Evolutionary conservation across 2,888 invertebrate species (phyloP).

Genomic region (Lissonota sp.): DNA sequence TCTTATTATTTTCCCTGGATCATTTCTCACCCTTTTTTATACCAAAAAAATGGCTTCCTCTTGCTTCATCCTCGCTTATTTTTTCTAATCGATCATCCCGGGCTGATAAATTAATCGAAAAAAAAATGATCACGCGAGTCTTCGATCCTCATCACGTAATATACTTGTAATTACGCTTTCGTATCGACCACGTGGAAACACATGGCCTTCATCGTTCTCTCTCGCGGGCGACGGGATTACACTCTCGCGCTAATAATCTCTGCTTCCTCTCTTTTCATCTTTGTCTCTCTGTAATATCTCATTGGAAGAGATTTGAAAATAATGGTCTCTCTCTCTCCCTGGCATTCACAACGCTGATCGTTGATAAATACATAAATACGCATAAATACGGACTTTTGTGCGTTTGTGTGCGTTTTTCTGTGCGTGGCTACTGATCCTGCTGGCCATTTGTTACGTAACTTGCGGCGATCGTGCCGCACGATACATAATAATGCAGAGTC

Average conservation of each 20-base stretch:
- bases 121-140: conserved; percentile 19
- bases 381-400: neutral
- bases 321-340: conserved; percentile 28
- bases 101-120: neutral
- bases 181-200: conserved; percentile 23
- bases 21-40: no score
- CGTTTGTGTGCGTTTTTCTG: neutral
- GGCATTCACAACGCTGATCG: conserved; percentile 55
- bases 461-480: conserved; percentile 69
- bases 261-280: conserved; percentile 50
- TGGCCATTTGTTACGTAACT: conserved; percentile 66
- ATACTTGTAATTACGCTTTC: conserved; percentile 35
- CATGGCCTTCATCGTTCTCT: conserved; percentile 31
- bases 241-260: conserved; percentile 45
- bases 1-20: no score
- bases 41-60: no score
- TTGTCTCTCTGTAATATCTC: conserved; percentile 30
- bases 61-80: no score
- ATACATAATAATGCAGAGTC: conserved; percentile 69
- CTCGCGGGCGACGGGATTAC: conserved; percentile 20
- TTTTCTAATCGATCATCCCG: no score
- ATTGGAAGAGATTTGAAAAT: conserved; percentile 8
- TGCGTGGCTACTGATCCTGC: conserved; percentile 56
- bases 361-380: conserved; percentile 7
- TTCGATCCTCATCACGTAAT: conserved; percentile 20